These are phyloP conservation scores for Drosophila stalkeri DNA, from an alignment of 2,888 invertebrate genomes.

Conservation along the genomic window DNA sequence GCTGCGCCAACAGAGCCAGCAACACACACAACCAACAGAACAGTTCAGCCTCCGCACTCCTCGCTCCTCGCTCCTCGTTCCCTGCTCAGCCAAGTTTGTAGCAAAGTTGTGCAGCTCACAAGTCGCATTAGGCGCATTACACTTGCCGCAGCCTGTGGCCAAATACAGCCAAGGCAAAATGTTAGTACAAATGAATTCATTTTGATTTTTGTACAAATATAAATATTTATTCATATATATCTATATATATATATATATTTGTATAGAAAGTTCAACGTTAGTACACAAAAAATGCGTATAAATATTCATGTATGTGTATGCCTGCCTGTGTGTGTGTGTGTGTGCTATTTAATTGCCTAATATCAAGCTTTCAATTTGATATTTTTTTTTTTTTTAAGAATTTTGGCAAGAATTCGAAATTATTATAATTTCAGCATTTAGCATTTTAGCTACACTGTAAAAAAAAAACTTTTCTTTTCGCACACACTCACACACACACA, in stretches of 20 bases:
- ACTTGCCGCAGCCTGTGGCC: conserved; percentile 44
- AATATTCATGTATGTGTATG: conserved; percentile 35
- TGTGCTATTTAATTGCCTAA: conserved; percentile 6
- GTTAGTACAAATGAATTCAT: conserved; percentile 28
- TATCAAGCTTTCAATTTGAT: neutral
- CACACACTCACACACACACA: neutral
- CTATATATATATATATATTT: conserved; percentile 8
- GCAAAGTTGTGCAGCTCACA: conserved; percentile 37
- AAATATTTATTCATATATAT: conserved; percentile 19
- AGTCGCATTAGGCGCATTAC: conserved; percentile 48
- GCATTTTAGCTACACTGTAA: neutral
- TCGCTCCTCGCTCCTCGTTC: neutral
- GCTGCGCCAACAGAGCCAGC: conserved; percentile 43
- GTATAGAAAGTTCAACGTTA: conserved; percentile 52
- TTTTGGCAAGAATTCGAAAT: conserved; percentile 18
- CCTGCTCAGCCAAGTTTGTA: conserved; percentile 46
- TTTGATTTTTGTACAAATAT: conserved; percentile 44
- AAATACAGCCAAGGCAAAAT: conserved; percentile 19
- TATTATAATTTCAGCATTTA: neutral
- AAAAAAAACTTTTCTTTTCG: neutral
- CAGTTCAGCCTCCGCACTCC: neutral
- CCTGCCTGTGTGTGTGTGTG: conserved; percentile 2
- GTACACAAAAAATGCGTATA: conserved; percentile 63
- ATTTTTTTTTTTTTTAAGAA: neutral
- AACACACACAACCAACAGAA: neutral